Percentiles rank a stretch among this genome's conserved stretches.
phyloP scores from a whole-genome alignment of 2,113 vertebrate species.

The Nesoenas mayeri region DNA sequence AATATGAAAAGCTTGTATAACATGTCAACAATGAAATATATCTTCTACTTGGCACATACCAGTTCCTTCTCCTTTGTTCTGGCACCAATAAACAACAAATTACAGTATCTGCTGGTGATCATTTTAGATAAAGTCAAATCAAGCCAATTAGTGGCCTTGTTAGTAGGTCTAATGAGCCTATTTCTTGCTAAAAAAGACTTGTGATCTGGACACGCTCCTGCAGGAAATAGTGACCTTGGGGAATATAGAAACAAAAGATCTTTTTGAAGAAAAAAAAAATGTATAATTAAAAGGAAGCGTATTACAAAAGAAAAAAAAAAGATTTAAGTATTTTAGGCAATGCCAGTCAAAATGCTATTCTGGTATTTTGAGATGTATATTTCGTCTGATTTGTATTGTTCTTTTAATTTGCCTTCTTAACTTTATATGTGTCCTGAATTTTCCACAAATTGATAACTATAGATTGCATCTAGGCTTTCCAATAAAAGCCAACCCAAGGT shows the following conservation, averaged over 20 bases:
- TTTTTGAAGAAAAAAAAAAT: constrained; percentile 73
- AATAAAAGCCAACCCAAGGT: constrained; percentile 85
- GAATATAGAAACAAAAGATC: constrained; percentile 73
- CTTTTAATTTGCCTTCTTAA: constrained; percentile 84
- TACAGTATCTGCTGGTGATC: constrained; percentile 72
- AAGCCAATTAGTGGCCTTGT: constrained; percentile 78
- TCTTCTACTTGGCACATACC: constrained; percentile 62
- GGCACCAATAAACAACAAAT: constrained; percentile 69
- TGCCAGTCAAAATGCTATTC: constrained; percentile 82
- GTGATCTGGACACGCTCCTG: constrained; percentile 78
- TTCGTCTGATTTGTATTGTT: constrained; percentile 85
- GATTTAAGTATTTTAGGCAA: constrained; percentile 81
- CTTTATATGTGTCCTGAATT: constrained; percentile 86
- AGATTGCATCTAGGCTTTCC: constrained; percentile 84
- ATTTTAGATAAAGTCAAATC: constrained; percentile 76
- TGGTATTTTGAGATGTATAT: constrained; percentile 86
- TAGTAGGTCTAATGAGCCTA: constrained; percentile 76
- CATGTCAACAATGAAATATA: constrained; percentile 68
- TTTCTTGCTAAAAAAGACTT: constrained; percentile 80
- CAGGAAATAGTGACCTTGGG: constrained; percentile 80
- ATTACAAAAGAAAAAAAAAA: constrained; percentile 63
- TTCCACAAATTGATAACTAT: constrained; percentile 84
- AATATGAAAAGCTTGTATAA: constrained; percentile 72
- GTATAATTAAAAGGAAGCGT: constrained; percentile 73
- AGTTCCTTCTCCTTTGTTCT: constrained; percentile 65